Conservation (phyloP, 2,888 invertebrate species). For the Cataglyphis albicans region DNA sequence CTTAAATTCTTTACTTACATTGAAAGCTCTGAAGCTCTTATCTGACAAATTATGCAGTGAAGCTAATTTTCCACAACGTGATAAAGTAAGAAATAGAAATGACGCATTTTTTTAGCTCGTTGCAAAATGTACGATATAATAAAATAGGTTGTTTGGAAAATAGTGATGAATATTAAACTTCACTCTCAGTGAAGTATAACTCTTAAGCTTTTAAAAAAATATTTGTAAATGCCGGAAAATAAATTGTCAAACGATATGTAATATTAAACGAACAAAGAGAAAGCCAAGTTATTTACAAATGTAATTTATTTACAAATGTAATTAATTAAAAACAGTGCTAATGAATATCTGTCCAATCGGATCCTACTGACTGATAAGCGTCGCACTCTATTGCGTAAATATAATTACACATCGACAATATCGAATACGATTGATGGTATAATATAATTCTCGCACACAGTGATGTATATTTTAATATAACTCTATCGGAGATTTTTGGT, state of each 20-base stretch:
- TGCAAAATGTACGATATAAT: slow-evolving; percentile 1
- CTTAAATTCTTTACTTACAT: slow-evolving; percentile 1
- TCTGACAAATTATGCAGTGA: slow-evolving; percentile 23
- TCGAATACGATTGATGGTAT: not conserved
- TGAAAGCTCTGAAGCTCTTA: slow-evolving; percentile 3
- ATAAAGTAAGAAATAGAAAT: slow-evolving; percentile 12
- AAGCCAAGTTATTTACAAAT: not conserved
- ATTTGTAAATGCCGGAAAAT: not conserved
- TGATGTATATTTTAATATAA: slow-evolving; percentile 46
- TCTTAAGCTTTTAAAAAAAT: not conserved
- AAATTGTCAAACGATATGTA: not conserved
- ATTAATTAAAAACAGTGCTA: slow-evolving; percentile 3
- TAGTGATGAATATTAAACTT: slow-evolving; percentile 11
- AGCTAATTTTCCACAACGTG: slow-evolving; percentile 20
- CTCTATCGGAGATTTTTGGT: slow-evolving; percentile 15
- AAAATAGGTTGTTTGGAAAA: slow-evolving; percentile 29
- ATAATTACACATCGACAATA: slow-evolving; percentile 23
- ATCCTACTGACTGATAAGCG: not conserved
- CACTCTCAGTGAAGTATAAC: slow-evolving; percentile 1
- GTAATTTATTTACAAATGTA: not conserved
- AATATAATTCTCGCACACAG: slow-evolving; percentile 40
- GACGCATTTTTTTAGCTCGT: slow-evolving; percentile 6
- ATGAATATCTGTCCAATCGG: not conserved
- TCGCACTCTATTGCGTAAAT: not conserved
- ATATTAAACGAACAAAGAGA: not conserved